A percentile compares a stretch with the other conserved stretches of the same genome.
Evolutionary conservation across 2,797 vertebrate species (phyloP).

Genomic region (Eupleurogrammus muticus): DNA sequence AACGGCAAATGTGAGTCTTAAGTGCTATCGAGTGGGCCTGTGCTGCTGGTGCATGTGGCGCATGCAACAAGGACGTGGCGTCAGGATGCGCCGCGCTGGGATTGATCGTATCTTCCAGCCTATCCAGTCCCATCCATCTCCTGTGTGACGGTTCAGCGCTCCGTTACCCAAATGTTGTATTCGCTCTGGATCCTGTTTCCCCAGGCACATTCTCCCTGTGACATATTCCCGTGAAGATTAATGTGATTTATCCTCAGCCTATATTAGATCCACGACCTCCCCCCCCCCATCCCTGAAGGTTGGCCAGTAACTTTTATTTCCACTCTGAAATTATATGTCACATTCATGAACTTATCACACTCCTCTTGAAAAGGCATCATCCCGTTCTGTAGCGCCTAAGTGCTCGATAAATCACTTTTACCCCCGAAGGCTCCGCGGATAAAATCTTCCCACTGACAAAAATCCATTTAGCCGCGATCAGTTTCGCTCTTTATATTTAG

Average conservation of each 20-base stretch:
- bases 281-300: constrained; percentile 57
- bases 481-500: constrained; percentile 32
- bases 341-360: constrained; percentile 54
- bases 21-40: not conserved
- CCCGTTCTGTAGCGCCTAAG: constrained; percentile 9
- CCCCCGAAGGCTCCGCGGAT: constrained; percentile 29
- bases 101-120: constrained; percentile 61
- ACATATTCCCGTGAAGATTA: constrained; percentile 71
- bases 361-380: constrained; percentile 25
- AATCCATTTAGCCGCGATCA: constrained; percentile 32
- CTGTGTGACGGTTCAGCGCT: constrained; percentile 52
- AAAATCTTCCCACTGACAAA: constrained; percentile 15
- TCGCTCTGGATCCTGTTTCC: constrained; percentile 62
- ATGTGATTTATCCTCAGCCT: constrained; percentile 71
- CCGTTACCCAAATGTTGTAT: constrained; percentile 73
- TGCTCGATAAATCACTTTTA: constrained; percentile 52
- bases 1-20: constrained; percentile 84
- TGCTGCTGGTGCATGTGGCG: constrained; percentile 29
- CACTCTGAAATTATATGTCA: constrained; percentile 45
- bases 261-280: constrained; percentile 66
- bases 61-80: constrained; percentile 53
- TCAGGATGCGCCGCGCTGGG: constrained; percentile 52
- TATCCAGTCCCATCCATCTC: constrained; percentile 67
- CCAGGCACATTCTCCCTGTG: constrained; percentile 69
- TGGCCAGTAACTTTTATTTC: constrained; percentile 53